phyloP scores from a whole-genome alignment of 2,797 vertebrate genomes.

The Pseudotriccus pelzelni region DNA sequence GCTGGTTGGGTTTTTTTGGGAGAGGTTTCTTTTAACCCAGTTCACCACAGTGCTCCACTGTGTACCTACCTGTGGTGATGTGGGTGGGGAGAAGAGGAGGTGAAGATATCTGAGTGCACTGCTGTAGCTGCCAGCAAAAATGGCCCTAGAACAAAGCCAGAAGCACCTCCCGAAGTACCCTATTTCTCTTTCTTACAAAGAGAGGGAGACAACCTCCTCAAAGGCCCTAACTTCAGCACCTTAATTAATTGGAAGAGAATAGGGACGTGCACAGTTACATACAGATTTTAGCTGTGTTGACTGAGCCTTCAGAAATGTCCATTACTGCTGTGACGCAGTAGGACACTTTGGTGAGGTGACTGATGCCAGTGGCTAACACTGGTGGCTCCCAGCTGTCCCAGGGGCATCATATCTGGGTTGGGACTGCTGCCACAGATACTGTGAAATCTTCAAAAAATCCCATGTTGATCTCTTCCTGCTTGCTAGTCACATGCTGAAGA shows the following conservation, averaged over 20 bases:
- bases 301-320: neutral
- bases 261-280: neutral
- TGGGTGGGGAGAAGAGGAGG: neutral
- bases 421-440: neutral
- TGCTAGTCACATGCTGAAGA: neutral
- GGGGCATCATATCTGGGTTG: neutral
- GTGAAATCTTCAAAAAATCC: neutral
- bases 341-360: neutral
- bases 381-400: neutral
- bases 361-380: neutral
- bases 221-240: neutral
- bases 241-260: neutral
- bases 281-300: neutral
- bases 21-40: neutral
- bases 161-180: neutral
- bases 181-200: neutral
- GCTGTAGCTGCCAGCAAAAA: neutral
- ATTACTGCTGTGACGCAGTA: neutral
- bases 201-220: neutral
- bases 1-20: neutral
- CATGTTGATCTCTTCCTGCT: neutral
- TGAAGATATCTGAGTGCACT: neutral
- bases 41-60: neutral
- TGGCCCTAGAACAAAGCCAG: neutral
- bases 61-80: neutral